Evolutionary conservation across 2,113 vertebrate species (phyloP).

Genomic region (Piprites chloris): DNA sequence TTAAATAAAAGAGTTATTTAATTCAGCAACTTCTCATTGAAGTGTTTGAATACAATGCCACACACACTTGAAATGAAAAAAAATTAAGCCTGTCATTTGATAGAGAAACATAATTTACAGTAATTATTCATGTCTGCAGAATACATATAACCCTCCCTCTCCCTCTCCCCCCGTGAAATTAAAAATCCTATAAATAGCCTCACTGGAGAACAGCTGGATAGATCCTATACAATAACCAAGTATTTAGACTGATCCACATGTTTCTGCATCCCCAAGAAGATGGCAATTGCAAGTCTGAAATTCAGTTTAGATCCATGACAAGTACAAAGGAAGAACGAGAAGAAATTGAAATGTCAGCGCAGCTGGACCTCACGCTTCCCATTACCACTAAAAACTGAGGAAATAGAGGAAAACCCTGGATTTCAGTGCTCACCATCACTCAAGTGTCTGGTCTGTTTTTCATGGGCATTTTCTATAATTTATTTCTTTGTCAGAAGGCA

Average conservation of each 20-base stretch:
- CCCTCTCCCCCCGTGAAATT: background rate
- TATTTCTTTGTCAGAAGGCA: background rate
- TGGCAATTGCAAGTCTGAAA: background rate
- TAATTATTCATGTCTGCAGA: constrained; percentile 26
- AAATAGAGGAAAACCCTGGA: background rate
- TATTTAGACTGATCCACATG: background rate
- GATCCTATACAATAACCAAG: background rate
- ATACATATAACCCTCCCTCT: background rate
- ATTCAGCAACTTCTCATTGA: background rate
- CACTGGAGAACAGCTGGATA: background rate
- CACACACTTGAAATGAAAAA: background rate
- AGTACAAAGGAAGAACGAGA: background rate
- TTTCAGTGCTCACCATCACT: background rate
- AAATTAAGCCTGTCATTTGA: background rate
- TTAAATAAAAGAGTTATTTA: background rate
- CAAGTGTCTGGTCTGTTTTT: background rate
- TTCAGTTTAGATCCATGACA: background rate
- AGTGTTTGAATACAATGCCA: background rate
- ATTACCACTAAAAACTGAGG: background rate
- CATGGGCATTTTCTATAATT: background rate
- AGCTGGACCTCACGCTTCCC: background rate
- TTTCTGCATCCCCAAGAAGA: background rate
- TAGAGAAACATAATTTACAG: constrained; percentile 11
- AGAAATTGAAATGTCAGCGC: background rate
- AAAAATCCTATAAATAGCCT: background rate